Conservation (phyloP, 2,888 invertebrate genomes). For the Andrena marginata region DNA sequence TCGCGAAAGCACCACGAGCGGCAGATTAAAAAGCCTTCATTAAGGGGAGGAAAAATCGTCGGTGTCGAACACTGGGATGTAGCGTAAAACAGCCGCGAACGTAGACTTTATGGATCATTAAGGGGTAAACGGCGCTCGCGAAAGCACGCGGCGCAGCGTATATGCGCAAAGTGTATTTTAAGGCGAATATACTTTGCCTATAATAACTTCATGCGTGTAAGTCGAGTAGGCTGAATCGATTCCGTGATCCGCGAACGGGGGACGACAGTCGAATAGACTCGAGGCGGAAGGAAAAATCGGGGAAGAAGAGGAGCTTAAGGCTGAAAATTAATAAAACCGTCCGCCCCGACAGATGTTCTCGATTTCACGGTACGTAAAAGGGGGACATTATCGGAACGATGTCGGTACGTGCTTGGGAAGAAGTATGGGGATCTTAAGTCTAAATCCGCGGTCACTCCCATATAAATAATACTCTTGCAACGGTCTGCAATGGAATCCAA, state of each 20-base stretch:
- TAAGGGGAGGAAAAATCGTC: slow-evolving; percentile 32
- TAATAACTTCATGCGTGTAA: slow-evolving; percentile 26
- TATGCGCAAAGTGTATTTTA: slow-evolving; percentile 34
- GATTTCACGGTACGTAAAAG: slow-evolving; percentile 52
- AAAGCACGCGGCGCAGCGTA: neutral
- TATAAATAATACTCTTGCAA: slow-evolving; percentile 25
- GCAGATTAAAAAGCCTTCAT: slow-evolving; percentile 48
- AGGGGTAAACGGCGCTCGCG: slow-evolving; percentile 29
- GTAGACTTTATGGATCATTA: slow-evolving; percentile 63
- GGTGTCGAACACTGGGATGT: slow-evolving; percentile 37
- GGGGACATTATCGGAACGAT: slow-evolving; percentile 47
- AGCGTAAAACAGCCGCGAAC: slow-evolving; percentile 40
- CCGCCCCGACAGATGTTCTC: slow-evolving; percentile 25
- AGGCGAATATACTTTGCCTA: slow-evolving; percentile 10
- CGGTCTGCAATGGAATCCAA: neutral
- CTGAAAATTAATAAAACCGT: slow-evolving; percentile 52
- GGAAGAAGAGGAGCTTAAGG: neutral
- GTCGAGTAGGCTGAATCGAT: neutral
- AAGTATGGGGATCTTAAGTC: slow-evolving; percentile 42
- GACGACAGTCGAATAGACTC: neutral
- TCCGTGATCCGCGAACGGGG: neutral
- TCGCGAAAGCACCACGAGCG: neutral
- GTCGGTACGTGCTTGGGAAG: slow-evolving; percentile 35
- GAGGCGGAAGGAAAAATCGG: neutral
- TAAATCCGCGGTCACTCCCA: slow-evolving; percentile 31